Conservation (phyloP, 2,797 vertebrate genomes). For the Odontamblyopus rebecca region DNA sequence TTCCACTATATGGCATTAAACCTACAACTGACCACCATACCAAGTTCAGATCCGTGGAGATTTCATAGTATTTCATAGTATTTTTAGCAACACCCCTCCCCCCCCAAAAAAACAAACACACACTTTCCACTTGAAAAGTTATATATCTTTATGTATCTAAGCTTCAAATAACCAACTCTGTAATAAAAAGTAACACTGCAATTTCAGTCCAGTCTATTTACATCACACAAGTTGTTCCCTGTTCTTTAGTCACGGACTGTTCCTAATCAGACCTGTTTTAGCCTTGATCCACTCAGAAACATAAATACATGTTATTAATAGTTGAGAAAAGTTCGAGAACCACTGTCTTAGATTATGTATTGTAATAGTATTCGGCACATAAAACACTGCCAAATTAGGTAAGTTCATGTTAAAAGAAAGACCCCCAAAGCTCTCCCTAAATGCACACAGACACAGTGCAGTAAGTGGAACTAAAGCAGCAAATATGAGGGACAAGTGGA, state of each 20-base stretch:
- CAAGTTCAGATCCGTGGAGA: too few species aligned
- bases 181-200: too few species aligned
- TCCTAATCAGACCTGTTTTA: too few species aligned
- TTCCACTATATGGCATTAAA: too few species aligned
- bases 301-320: background rate
- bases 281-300: background rate
- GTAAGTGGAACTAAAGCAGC: constrained; percentile 1
- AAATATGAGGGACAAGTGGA: constrained; percentile 34
- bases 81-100: too few species aligned
- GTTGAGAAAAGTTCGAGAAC: background rate
- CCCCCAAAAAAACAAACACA: too few species aligned
- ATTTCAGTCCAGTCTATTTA: background rate
- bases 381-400: background rate
- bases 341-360: background rate
- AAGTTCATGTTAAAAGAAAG: background rate
- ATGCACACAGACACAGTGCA: constrained; percentile 12
- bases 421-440: background rate
- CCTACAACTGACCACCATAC: too few species aligned
- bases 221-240: background rate
- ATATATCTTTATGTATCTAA: background rate
- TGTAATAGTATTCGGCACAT: background rate
- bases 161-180: background rate
- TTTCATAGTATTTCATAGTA: too few species aligned
- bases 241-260: too few species aligned
- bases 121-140: background rate